These are phyloP conservation scores for Spinibarbus caldwelli DNA, from an alignment of 2,797 vertebrate genomes.

Conservation along the genomic window DNA sequence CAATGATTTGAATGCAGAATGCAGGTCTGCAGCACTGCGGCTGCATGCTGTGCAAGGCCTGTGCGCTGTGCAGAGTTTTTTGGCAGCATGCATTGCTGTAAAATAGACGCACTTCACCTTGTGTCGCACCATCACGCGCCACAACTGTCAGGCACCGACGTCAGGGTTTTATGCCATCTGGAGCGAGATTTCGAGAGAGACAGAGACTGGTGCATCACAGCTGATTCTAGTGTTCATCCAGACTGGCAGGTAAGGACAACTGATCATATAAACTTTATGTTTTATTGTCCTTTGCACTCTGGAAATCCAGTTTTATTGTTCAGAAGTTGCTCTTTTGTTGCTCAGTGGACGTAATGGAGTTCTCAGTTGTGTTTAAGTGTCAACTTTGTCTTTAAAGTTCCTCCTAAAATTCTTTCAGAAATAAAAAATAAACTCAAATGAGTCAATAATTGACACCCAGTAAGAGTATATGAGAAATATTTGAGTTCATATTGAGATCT, in stretches of 20 bases:
- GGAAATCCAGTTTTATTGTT: not conserved
- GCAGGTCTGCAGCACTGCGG: constrained; percentile 51
- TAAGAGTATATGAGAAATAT: not conserved
- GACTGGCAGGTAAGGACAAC: not conserved
- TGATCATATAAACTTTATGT: not conserved
- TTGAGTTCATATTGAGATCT: not conserved
- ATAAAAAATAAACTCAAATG: not conserved
- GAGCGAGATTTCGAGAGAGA: constrained; percentile 23
- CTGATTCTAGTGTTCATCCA: not conserved
- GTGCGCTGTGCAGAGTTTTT: not conserved
- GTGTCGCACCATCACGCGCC: not conserved
- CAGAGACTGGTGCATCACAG: not conserved
- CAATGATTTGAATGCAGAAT: constrained; percentile 61
- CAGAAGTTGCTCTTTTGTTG: not conserved
- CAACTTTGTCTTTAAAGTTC: not conserved
- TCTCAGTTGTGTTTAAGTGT: not conserved
- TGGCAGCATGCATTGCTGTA: constrained; percentile 11
- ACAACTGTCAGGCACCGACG: constrained; percentile 5
- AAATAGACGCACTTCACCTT: constrained; percentile 8
- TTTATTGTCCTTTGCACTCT: not conserved
- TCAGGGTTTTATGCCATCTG: constrained; percentile 32
- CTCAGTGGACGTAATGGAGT: not conserved
- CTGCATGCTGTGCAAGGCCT: constrained; percentile 32
- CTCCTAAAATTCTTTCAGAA: not conserved
- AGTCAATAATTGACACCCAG: not conserved